These are phyloP conservation scores for Tenualosa thibaudeaui DNA, from an alignment of 2,797 vertebrate species.

Conservation along the genomic window DNA sequence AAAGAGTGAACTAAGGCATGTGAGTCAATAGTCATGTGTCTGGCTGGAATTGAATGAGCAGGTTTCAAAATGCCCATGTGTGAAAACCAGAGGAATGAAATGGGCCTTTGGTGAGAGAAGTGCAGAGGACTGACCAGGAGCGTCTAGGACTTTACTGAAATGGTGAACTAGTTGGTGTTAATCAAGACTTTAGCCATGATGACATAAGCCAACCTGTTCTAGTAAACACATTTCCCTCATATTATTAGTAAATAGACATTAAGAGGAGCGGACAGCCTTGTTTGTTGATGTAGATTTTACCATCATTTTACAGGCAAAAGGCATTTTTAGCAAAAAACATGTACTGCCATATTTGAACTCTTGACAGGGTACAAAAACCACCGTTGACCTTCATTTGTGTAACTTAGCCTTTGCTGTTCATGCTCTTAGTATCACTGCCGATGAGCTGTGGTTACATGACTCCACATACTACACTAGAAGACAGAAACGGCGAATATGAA, in stretches of 20 bases:
- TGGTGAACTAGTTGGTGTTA: neutral
- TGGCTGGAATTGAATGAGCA: neutral
- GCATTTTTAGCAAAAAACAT: too few species aligned
- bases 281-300: neutral
- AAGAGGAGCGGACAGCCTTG: neutral
- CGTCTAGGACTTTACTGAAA: too few species aligned
- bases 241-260: neutral
- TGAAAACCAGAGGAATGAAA: neutral
- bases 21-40: constrained; percentile 6
- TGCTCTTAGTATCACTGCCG: too few species aligned
- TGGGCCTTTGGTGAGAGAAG: neutral
- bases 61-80: neutral
- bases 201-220: too few species aligned
- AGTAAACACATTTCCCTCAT: too few species aligned
- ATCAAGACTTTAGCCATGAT: too few species aligned
- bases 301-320: neutral
- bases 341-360: neutral
- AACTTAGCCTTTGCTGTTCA: neutral
- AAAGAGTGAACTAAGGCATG: neutral
- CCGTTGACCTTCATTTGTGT: neutral
- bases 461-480: neutral
- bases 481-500: neutral
- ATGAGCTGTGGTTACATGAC: too few species aligned
- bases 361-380: neutral
- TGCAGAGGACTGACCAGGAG: neutral